phyloP scores from a whole-genome alignment of 2,113 vertebrate genomes.

The Spilogale gracilis region DNA sequence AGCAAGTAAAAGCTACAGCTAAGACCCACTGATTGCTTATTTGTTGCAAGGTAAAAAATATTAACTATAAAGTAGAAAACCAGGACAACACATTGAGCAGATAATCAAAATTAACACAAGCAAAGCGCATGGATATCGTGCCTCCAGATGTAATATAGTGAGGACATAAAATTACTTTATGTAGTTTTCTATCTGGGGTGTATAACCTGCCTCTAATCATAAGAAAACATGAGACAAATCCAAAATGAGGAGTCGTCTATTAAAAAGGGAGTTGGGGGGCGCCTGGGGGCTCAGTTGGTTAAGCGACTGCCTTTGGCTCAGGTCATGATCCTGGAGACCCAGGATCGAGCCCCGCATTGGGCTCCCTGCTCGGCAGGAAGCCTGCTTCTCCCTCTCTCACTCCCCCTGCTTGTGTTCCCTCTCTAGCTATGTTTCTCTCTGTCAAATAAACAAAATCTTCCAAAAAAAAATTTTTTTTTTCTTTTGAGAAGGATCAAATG shows the following conservation, averaged over 20 bases:
- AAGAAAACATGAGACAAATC: conserved; percentile 13
- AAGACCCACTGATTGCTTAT: neutral
- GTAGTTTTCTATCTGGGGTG: neutral
- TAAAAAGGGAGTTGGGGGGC: neutral
- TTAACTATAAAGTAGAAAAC: neutral
- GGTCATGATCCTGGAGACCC: too few species aligned
- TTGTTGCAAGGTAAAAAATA: neutral
- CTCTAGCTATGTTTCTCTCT: too few species aligned
- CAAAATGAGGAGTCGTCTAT: neutral
- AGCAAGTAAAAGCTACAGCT: conserved; percentile 39
- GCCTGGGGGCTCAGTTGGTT: too few species aligned
- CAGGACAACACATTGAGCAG: neutral
- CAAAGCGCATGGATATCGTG: neutral
- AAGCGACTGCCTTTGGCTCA: too few species aligned
- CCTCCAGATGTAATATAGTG: neutral
- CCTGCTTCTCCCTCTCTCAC: too few species aligned
- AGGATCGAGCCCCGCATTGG: too few species aligned
- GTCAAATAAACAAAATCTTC: too few species aligned
- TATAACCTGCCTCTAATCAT: neutral
- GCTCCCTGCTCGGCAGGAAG: too few species aligned
- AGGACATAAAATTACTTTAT: neutral
- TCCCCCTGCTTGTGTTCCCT: too few species aligned
- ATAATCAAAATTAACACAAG: neutral
- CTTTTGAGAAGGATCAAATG: neutral
- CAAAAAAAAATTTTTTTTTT: too few species aligned